Conservation (phyloP, 2,113 vertebrate genomes). For the Ibidorhyncha struthersii region DNA sequence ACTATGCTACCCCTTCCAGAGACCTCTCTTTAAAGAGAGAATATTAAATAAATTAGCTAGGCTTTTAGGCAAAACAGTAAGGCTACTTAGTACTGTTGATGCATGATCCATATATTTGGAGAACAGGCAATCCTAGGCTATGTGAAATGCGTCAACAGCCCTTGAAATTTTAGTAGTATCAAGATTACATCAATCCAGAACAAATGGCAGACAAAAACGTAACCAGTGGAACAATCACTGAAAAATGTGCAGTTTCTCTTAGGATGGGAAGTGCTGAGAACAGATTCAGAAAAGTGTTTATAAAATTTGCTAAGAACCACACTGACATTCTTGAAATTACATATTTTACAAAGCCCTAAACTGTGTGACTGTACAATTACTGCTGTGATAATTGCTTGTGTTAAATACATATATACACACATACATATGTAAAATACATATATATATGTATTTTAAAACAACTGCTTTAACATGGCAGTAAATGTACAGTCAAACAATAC, state of each 20-base stretch:
- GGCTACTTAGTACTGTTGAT: constrained; percentile 67
- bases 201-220: constrained; percentile 39
- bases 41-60: constrained; percentile 54
- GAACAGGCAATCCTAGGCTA: constrained; percentile 59
- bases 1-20: constrained; percentile 14
- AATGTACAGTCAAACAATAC: not conserved
- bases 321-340: constrained; percentile 48
- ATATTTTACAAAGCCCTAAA: constrained; percentile 55
- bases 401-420: not conserved
- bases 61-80: constrained; percentile 67
- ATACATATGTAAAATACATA: not conserved
- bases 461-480: not conserved
- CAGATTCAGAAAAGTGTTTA: constrained; percentile 55
- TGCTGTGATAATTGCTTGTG: not conserved
- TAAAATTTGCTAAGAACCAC: constrained; percentile 47
- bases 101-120: constrained; percentile 62
- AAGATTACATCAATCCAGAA: constrained; percentile 53
- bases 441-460: not conserved
- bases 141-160: constrained; percentile 57
- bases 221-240: constrained; percentile 48
- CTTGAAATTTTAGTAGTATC: constrained; percentile 58
- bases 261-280: constrained; percentile 43
- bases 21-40: constrained; percentile 62
- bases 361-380: not conserved
- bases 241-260: constrained; percentile 44